Evolutionary conservation across 2,888 invertebrate species (phyloP).

Genomic region (Lingula anatina): DNA sequence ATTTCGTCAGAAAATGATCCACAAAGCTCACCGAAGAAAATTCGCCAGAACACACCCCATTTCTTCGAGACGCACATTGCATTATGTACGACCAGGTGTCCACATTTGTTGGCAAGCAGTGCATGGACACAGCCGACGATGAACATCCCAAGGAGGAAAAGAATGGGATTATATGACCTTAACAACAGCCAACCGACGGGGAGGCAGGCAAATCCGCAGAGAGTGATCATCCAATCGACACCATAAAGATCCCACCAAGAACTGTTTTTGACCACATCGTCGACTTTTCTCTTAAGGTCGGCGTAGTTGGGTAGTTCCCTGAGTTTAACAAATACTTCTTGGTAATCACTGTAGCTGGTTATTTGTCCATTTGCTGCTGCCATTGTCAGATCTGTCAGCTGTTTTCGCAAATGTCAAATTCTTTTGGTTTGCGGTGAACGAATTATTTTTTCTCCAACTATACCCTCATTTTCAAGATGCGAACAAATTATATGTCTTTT

Average conservation of each 20-base stretch:
- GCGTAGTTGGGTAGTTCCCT: slow-evolving; percentile 31
- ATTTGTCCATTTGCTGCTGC: too few species aligned
- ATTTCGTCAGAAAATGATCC: slow-evolving; percentile 36
- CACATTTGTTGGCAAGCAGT: slow-evolving; percentile 25
- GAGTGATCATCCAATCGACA: slow-evolving; percentile 27
- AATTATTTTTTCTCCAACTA: too few species aligned
- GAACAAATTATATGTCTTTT: too few species aligned
- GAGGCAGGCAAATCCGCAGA: slow-evolving; percentile 12
- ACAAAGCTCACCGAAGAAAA: slow-evolving; percentile 31
- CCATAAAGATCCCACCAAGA: slow-evolving; percentile 42
- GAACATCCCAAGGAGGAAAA: slow-evolving; percentile 17
- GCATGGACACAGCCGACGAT: slow-evolving; percentile 30
- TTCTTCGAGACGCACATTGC: slow-evolving; percentile 17
- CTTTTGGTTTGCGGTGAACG: too few species aligned
- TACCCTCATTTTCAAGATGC: too few species aligned
- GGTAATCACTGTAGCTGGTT: too few species aligned
- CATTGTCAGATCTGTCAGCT: too few species aligned
- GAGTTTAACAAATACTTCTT: slow-evolving; percentile 23
- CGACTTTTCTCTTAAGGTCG: slow-evolving; percentile 25
- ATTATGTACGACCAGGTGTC: slow-evolving; percentile 37
- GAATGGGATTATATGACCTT: not conserved
- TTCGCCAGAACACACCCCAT: slow-evolving; percentile 18
- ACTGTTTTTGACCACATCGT: slow-evolving; percentile 18
- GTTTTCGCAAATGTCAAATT: too few species aligned
- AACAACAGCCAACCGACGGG: slow-evolving; percentile 7